Base-by-base conservation (phyloP, 2,113 vertebrate species). In the Glaucidium brasilianum region DNA sequence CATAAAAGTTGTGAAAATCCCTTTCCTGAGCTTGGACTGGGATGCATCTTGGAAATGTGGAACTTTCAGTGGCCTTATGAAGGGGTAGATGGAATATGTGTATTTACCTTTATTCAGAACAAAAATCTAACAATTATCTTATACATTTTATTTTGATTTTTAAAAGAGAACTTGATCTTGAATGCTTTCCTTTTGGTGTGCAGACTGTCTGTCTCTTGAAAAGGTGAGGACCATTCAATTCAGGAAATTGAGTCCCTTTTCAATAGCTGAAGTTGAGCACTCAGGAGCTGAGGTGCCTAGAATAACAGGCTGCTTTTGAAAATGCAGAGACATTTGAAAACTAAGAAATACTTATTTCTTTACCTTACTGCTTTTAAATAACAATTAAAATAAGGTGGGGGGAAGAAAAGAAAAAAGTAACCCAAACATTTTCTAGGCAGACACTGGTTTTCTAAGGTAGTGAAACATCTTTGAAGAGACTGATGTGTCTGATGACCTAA, bases 31-130 rank as follows among this genome's bases (percentile, higher is more conserved):
- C 37, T 85, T 73, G 67, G 27, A 88, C 52, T 47, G n/a, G 32
- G n/a, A 27, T 3, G 2, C 9, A 8, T 56, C 81, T 88, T 76
- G 30, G 35, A 53, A 60, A 68, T 0, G 1, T 0, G 0, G 29
- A 58, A 55, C 1, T 12, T 73, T 50, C 29, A 32, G 15, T 41
- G 9, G 25, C 34, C 25, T 55, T 66, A 41, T 37, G 64, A 77
- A 91, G 29, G 27, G 26, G 3, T 13, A 69, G 41, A 13, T 83
- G 50, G 18, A 92, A 68, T 71, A 62, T 53, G 14, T 30, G 66
- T 56, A 8, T 4, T 53, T 76, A n/a, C 6, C 10, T 58, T 32
- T 86, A n/a, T 55, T 71, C 21, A n/a, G 60, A 86, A 63, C 22
- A 34, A 47, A 63, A 74, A 78, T 71, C 13, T 67, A 84, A 50